These are phyloP conservation scores for Takifugu rubripes DNA, from an alignment of 2,797 vertebrate species.

Conservation along the genomic window DNA sequence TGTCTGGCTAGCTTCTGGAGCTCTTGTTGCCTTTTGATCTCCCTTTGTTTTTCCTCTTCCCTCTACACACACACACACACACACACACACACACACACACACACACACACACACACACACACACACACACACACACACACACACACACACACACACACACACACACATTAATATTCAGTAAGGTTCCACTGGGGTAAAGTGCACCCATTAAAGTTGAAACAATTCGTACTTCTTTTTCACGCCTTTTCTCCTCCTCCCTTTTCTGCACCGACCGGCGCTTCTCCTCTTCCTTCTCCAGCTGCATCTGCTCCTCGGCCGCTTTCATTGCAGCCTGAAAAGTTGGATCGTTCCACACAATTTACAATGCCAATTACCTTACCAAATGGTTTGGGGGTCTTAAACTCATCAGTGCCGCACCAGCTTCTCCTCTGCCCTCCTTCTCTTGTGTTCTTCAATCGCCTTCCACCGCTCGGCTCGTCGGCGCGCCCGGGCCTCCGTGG, in stretches of 20 bases:
- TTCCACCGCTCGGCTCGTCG: slow-evolving; percentile 80
- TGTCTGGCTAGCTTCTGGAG: slow-evolving; percentile 73
- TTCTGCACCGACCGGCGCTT: slow-evolving; percentile 74
- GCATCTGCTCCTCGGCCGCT: slow-evolving; percentile 81
- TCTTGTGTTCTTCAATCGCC: slow-evolving; percentile 83
- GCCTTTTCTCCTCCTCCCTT: slow-evolving; percentile 79
- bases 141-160: background rate
- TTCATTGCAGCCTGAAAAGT: slow-evolving; percentile 81
- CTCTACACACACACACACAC: slow-evolving; percentile 65
- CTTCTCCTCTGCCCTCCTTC: slow-evolving; percentile 84
- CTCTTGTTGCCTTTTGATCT: slow-evolving; percentile 74
- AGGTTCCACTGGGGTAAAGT: background rate
- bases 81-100: background rate
- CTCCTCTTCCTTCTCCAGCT: slow-evolving; percentile 80
- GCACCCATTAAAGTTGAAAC: slow-evolving; percentile 20
- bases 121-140: slow-evolving; percentile 5
- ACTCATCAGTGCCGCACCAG: slow-evolving; percentile 74
- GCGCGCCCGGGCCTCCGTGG: slow-evolving; percentile 88
- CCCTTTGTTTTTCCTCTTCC: slow-evolving; percentile 83
- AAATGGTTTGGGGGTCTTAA: background rate
- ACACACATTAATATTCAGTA: slow-evolving; percentile 5
- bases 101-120: slow-evolving; percentile 1
- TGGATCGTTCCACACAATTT: background rate
- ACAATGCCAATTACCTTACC: background rate
- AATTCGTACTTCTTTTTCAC: slow-evolving; percentile 77